Base-by-base conservation (phyloP, 2,888 invertebrate genomes). In the Polymixis flavicincta region DNA sequence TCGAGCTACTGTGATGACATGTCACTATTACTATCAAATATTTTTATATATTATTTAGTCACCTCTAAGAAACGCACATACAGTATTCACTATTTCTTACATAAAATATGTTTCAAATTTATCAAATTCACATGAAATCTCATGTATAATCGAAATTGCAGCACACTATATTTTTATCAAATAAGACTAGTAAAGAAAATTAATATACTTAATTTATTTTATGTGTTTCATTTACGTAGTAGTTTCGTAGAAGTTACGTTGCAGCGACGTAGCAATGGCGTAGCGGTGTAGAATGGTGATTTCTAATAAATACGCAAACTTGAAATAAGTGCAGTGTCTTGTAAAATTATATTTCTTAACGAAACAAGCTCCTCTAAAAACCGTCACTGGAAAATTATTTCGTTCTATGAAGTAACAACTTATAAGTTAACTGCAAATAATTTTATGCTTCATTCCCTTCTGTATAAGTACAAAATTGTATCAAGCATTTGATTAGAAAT, bases 1-100 rank as follows among this genome's bases (percentile, higher is more conserved):
- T 50, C 28, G 14, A 70, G 48, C 28, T 42, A 22, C n/a, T 22
- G 32, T 57, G 4, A 71, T 78, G 55, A 52, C 32, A 22, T 63
- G 50, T 57, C 32, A 78, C 50, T 52, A 22, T 71, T 77, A 63
- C 54, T 50, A 13, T 48, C 25, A 6, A 19, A 25, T 37, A 57
- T 50, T 69, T 42, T 42, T 11, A 45, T 45, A 45, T 11, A 0
- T 13, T 9, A 45, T 11, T 45, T 6, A 37, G 37, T 0, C 3
- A 5, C 37, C 6, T 37, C 37, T 37, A 37, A 37, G 37, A 37
- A 37, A 37, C 5, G 37, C 6, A 37, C 32, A 32, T 2, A 32
- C 32, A 59, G 22, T 32, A 22, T 32, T 59, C 5, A 6, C 22
- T 13, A 11, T 19, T 13, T 13, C 7, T 19, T 13, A 25, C 13